phyloP scores from a whole-genome alignment of 2,113 vertebrate genomes.

The Pristiophorus japonicus region DNA sequence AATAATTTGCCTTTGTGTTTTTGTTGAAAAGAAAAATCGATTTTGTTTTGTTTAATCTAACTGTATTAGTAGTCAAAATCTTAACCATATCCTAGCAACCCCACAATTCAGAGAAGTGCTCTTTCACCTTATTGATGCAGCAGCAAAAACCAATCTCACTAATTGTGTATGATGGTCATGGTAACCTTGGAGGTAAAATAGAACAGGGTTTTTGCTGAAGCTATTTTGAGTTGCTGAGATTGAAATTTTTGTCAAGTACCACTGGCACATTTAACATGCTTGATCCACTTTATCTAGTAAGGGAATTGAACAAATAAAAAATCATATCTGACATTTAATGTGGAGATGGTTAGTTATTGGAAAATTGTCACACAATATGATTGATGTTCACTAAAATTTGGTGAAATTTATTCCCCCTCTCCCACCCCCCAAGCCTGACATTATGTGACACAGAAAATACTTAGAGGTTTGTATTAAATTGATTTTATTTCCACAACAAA shows the following conservation, averaged over 20 bases:
- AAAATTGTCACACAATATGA: background rate
- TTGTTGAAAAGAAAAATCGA: background rate
- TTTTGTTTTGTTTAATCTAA: background rate
- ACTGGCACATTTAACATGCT: background rate
- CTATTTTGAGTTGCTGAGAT: background rate
- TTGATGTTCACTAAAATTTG: background rate
- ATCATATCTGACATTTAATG: background rate
- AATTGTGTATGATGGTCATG: background rate
- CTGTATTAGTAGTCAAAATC: background rate
- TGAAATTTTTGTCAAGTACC: background rate
- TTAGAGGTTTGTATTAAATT: background rate
- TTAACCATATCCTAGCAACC: constrained; percentile 3
- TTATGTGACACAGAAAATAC: background rate
- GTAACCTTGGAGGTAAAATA: constrained; percentile 1
- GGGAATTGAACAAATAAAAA: background rate
- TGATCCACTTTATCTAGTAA: background rate
- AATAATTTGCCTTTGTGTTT: no score
- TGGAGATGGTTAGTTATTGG: background rate
- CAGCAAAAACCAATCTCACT: background rate
- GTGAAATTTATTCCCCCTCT: background rate
- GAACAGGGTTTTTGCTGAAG: background rate
- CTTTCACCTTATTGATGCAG: background rate
- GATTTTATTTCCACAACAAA: background rate
- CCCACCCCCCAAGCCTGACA: background rate
- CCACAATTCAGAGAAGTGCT: background rate